Percentiles rank a stretch among this genome's conserved stretches.
Evolutionary conservation across 2,888 invertebrate genomes (phyloP).

Genomic region (Diarsia brunnea): DNA sequence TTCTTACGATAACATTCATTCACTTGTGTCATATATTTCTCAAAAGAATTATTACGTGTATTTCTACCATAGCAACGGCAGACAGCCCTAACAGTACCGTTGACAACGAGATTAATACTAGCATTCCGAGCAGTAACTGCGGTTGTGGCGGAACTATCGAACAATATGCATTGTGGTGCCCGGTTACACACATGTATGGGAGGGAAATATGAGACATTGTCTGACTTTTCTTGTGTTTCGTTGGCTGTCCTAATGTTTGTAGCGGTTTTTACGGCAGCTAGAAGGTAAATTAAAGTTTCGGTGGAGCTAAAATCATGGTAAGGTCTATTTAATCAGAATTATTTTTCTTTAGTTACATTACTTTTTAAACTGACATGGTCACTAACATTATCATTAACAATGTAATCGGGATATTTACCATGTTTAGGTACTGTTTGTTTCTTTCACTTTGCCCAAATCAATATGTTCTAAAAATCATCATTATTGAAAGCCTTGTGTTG

Average conservation of each 20-base stretch:
- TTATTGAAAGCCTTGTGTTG: neutral
- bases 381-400: too few relatives aligned
- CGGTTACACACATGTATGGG: constrained; percentile 20
- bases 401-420: too few relatives aligned
- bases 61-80: neutral
- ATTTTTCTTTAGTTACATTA: too few relatives aligned
- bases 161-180: constrained; percentile 54
- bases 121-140: constrained; percentile 43
- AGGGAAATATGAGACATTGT: constrained; percentile 29
- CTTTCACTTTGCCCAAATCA: neutral
- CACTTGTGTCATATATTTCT: neutral
- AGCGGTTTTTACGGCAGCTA: neutral
- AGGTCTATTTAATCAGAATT: neutral
- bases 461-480: neutral
- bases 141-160: constrained; percentile 51
- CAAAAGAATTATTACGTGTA: neutral
- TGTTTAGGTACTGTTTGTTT: too few relatives aligned
- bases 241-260: constrained; percentile 15
- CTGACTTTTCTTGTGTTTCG: neutral
- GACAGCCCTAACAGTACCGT: constrained; percentile 59
- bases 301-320: neutral
- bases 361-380: too few relatives aligned
- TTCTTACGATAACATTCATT: neutral
- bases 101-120: constrained; percentile 61
- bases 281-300: neutral